Conservation (phyloP, 2,888 invertebrate genomes). For the Acrobasis suavella region DNA sequence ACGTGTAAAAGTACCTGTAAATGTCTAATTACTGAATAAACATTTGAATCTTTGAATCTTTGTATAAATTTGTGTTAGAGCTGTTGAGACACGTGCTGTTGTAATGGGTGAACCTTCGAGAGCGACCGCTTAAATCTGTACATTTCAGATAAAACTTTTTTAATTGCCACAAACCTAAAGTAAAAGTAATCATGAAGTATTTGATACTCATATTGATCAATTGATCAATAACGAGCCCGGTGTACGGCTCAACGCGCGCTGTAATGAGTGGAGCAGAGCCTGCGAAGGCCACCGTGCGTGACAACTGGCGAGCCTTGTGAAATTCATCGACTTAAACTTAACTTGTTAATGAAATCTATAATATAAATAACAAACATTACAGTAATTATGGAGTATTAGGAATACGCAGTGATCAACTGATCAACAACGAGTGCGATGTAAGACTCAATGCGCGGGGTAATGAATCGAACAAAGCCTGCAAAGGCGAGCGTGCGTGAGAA, state of each 20-base stretch:
- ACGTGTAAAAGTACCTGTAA: too few species aligned
- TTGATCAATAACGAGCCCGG: constrained; percentile 47
- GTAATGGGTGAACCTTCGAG: too few species aligned
- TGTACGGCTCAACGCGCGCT: constrained; percentile 46
- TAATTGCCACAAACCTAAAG: too few species aligned
- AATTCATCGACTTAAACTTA: constrained; percentile 48
- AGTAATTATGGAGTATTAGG: neutral
- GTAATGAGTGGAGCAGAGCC: constrained; percentile 62
- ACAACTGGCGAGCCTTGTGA: constrained; percentile 66
- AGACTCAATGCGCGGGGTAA: constrained; percentile 57
- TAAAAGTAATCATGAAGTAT: too few species aligned
- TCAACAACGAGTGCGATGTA: constrained; percentile 40
- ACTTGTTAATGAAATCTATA: too few species aligned
- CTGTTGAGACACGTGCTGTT: too few species aligned
- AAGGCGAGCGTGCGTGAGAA: constrained; percentile 71
- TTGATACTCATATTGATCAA: too few species aligned
- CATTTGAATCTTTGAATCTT: too few species aligned
- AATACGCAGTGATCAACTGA: constrained; percentile 36
- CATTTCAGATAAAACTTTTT: neutral
- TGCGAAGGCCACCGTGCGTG: constrained; percentile 71
- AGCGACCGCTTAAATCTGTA: neutral
- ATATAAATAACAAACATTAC: too few species aligned
- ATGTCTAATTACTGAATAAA: too few species aligned
- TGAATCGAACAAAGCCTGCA: constrained; percentile 54
- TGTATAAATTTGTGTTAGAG: too few species aligned